phyloP scores from a whole-genome alignment of 2,888 invertebrate genomes.

The Xestia sexstrigata region DNA sequence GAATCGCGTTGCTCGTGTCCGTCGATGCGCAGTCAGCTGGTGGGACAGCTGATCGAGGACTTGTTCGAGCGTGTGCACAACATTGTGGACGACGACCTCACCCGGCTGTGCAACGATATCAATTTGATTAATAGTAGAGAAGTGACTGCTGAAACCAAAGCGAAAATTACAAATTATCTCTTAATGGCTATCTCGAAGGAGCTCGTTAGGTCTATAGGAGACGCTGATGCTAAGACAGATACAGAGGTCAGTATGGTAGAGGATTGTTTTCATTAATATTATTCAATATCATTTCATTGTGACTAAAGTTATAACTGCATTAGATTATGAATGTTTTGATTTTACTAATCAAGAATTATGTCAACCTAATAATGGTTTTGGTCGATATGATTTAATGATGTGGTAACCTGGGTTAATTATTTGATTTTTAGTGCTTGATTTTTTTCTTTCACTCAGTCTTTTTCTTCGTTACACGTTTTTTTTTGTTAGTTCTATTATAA shows the following conservation, averaged over 20 bases:
- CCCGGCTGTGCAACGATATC: slow-evolving; percentile 84
- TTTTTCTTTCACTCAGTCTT: background rate
- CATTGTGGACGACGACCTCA: slow-evolving; percentile 84
- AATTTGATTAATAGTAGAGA: slow-evolving; percentile 78
- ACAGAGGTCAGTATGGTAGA: slow-evolving; percentile 85
- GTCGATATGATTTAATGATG: slow-evolving; percentile 60
- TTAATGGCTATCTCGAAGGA: slow-evolving; percentile 89
- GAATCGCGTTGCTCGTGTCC: slow-evolving; percentile 87
- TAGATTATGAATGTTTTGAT: slow-evolving; percentile 67
- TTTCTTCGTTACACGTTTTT: background rate
- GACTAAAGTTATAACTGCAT: slow-evolving; percentile 82
- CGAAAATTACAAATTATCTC: slow-evolving; percentile 89
- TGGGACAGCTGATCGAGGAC: slow-evolving; percentile 87
- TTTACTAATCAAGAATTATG: slow-evolving; percentile 69
- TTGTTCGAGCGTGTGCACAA: slow-evolving; percentile 87
- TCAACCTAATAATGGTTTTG: slow-evolving; percentile 75
- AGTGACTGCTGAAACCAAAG: slow-evolving; percentile 85
- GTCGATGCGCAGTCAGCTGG: slow-evolving; percentile 86
- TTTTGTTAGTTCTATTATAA: background rate
- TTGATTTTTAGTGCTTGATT: background rate
- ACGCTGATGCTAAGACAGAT: slow-evolving; percentile 89
- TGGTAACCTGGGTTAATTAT: slow-evolving; percentile 49
- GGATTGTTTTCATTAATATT: slow-evolving; percentile 60
- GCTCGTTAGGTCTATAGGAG: slow-evolving; percentile 88
- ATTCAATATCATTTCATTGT: slow-evolving; percentile 71